Evolutionary conservation across 2,113 vertebrate genomes (phyloP), one percentile per base, ranked within the genome.

Genomic region (Aldabrachelys gigantea): DNA sequence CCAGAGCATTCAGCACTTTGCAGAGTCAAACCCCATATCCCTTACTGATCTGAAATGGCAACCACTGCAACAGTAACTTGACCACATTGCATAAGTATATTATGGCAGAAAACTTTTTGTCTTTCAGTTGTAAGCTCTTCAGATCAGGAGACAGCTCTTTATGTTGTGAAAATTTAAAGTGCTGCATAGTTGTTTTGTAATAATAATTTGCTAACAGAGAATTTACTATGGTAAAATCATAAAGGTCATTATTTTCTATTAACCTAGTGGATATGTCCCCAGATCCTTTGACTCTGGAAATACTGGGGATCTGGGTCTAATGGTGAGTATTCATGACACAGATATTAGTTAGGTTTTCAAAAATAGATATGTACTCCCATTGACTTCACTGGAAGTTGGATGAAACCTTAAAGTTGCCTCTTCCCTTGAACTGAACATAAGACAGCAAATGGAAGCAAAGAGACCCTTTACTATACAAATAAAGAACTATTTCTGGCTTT

Each of bases 141-240:
- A 89, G 38, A 5, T 91, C 78, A 93, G 75, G 53, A 83, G 92
- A 85, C 85, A 12, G 1, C 38, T 83, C 27, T 10, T 41, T 87
- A 35, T 78, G 11, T 69, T 80, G 85, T 47, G 31, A 83, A 59
- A 89, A 86, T 88, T 81, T 78, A 57, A 69, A 94, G 72, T 9
- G 54, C n/a, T 19, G 0, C 21, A 4, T 89, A 62, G 80, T 78
- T 0, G 25, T 80, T 87, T 94, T 91, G 84, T 80, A 84, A 19
- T 80, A 0, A 69, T 82, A 78, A 29, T n/a, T 88, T 93, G 79
- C 50, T 82, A 84, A 62, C 57, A 89, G 65, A 91, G 62, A n/a
- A 0, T 53, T 80, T 91, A 2, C 56, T 89, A 0, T 78, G 44
- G 54, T 87, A 80, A 93, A 84, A 53, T 2, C 0, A 54, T 80